phyloP scores from a whole-genome alignment of 2,888 invertebrate genomes.

The Sesamia inferens region DNA sequence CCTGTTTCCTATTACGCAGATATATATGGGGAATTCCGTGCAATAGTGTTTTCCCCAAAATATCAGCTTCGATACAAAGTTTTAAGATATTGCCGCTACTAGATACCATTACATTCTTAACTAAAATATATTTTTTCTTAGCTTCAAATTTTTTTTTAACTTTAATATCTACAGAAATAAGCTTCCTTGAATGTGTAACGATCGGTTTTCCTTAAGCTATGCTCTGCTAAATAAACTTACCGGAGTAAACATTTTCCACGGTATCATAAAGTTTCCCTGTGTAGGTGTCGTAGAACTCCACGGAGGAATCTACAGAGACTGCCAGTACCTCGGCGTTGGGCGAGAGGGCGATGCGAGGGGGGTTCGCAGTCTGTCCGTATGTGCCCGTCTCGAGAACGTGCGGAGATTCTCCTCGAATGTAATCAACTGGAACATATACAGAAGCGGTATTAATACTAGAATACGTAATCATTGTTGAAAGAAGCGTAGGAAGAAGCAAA shows the following conservation, averaged over 20 bases:
- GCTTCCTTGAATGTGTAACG: constrained; percentile 17
- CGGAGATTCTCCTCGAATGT: constrained; percentile 94
- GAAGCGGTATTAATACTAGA: neutral
- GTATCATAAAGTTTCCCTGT: constrained; percentile 91
- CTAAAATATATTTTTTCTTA: too few species aligned
- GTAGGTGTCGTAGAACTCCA: constrained; percentile 93
- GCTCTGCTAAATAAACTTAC: constrained; percentile 75
- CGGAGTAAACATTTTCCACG: constrained; percentile 91
- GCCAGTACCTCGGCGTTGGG: constrained; percentile 95
- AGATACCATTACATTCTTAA: neutral
- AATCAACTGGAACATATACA: constrained; percentile 92
- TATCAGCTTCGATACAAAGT: neutral
- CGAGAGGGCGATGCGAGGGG: constrained; percentile 92
- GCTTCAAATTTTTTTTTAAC: too few species aligned
- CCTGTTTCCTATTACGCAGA: constrained; percentile 19
- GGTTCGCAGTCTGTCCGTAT: constrained; percentile 89
- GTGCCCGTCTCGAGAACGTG: constrained; percentile 92
- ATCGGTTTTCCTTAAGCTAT: constrained; percentile 27
- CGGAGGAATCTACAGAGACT: constrained; percentile 91
- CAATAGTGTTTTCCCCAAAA: constrained; percentile 5
- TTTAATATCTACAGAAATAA: neutral
- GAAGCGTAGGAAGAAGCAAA: neutral
- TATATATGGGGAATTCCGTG: constrained; percentile 1
- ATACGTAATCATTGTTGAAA: neutral
- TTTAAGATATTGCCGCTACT: neutral